phyloP scores from a whole-genome alignment of 2,888 invertebrate species.

The Anthrax anthrax region DNA sequence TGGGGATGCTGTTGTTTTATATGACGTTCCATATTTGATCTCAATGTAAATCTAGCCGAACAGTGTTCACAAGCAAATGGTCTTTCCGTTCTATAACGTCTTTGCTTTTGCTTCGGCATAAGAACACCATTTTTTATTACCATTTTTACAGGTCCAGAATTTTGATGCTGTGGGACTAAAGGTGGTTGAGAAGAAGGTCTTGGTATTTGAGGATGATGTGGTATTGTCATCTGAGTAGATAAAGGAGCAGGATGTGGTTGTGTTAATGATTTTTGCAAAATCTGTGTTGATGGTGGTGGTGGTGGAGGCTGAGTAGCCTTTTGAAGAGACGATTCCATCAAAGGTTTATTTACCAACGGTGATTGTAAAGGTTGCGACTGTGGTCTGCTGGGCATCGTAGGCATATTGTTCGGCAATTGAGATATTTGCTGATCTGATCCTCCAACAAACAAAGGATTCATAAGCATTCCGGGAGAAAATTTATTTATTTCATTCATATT shows the following conservation, averaged over 20 bases:
- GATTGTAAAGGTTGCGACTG: constrained; percentile 4
- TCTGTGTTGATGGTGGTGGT: constrained; percentile 19
- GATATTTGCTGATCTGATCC: constrained; percentile 5
- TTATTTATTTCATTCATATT: constrained; percentile 44
- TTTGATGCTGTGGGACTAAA: constrained; percentile 19
- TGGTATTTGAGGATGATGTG: constrained; percentile 8
- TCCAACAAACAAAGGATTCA: constrained; percentile 30
- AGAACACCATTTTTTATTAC: constrained; percentile 80
- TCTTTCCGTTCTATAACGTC: constrained; percentile 76
- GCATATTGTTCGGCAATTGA: constrained; percentile 4
- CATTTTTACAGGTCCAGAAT: constrained; percentile 55
- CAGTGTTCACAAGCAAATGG: constrained; percentile 86
- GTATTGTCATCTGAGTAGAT: constrained; percentile 1
- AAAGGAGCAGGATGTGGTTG: background rate
- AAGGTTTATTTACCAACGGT: background rate
- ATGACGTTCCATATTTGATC: constrained; percentile 91
- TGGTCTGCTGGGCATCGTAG: constrained; percentile 1
- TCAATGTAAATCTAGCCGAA: constrained; percentile 73
- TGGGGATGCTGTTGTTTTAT: constrained; percentile 90
- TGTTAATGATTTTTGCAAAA: constrained; percentile 16
- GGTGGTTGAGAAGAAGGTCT: constrained; percentile 15
- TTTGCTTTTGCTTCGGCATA: constrained; percentile 84
- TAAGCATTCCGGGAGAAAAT: constrained; percentile 37
- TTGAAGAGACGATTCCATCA: background rate
- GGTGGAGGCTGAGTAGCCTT: constrained; percentile 5